A percentile compares a stretch with the other conserved stretches of the same genome.
Conservation (phyloP, 1,140 invertebrate species). For the Thaumatotibia leucotreta region DNA sequence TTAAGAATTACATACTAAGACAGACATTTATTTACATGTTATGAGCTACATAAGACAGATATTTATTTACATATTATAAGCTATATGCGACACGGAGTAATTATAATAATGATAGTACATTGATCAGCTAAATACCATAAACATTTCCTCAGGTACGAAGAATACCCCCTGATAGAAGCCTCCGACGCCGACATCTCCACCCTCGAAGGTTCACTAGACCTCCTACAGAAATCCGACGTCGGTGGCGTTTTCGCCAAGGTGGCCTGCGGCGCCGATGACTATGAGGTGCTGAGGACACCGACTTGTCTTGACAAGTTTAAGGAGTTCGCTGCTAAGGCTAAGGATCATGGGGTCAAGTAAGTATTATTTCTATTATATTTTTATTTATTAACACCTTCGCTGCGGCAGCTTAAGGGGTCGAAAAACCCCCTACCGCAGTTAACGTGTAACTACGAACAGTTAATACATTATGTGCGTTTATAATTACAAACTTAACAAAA, state of each 20-base stretch:
- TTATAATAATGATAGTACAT: no score
- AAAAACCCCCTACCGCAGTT: no score
- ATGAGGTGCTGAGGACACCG: conserved; percentile 40
- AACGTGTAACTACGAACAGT: no score
- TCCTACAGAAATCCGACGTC: conserved; percentile 76
- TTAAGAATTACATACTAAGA: no score
- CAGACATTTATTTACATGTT: no score
- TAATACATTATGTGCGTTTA: no score
- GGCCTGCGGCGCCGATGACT: conserved; percentile 35
- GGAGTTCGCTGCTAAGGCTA: conserved; percentile 56
- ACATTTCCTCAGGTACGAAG: conserved; percentile 71
- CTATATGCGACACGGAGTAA: no score
- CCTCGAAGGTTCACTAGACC: conserved; percentile 59
- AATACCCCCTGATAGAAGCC: conserved; percentile 80
- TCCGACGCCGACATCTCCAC: conserved; percentile 28
- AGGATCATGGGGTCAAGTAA: conserved; percentile 61
- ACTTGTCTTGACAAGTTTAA: conserved; percentile 51
- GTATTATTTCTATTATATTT: conserved; percentile 19
- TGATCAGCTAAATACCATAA: not conserved
- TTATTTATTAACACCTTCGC: no score
- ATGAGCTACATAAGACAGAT: no score
- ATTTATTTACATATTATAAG: no score
- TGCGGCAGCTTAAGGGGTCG: no score
- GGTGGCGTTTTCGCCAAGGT: conserved; percentile 57
- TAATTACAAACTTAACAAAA: no score